These are phyloP conservation scores for Beris morrisii DNA, from an alignment of 2,888 invertebrate species.

Conservation along the genomic window DNA sequence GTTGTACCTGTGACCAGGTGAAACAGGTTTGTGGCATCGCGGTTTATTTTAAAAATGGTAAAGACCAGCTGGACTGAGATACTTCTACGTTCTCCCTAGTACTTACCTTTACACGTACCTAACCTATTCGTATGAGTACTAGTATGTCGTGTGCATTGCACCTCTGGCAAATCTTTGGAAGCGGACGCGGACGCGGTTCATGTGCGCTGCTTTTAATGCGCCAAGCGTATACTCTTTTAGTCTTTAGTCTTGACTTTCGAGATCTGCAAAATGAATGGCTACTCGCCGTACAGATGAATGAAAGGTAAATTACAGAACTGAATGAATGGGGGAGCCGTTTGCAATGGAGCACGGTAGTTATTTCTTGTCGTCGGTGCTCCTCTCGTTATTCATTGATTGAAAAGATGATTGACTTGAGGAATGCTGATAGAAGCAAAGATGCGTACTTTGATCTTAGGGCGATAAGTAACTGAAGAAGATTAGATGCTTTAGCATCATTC, in stretches of 20 bases:
- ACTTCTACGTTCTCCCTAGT: conserved; percentile 3
- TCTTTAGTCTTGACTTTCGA: not conserved
- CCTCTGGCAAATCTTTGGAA: not conserved
- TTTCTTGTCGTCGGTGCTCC: conserved; percentile 36
- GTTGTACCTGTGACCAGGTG: not conserved
- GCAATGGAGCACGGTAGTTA: conserved; percentile 37
- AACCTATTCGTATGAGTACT: no score
- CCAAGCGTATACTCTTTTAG: not conserved
- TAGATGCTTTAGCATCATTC: not conserved
- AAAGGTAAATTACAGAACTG: conserved; percentile 39
- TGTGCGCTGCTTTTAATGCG: not conserved
- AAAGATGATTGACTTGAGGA: conserved; percentile 40
- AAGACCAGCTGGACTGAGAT: conserved; percentile 28
- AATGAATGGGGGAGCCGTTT: conserved; percentile 37
- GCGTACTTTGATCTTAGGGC: conserved; percentile 3
- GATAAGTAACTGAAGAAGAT: conserved; percentile 19
- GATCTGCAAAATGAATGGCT: conserved; percentile 35
- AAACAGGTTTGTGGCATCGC: conserved; percentile 14
- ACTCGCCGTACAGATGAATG: conserved; percentile 34
- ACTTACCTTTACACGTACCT: not conserved
- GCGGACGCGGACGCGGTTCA: not conserved
- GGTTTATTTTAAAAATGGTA: conserved; percentile 20
- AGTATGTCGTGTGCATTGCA: conserved; percentile 11
- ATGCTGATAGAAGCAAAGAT: conserved; percentile 29
- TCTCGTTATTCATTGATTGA: conserved; percentile 38